These are phyloP conservation scores for Taurulus bubalis DNA, from an alignment of 2,113 vertebrate species.

Conservation along the genomic window DNA sequence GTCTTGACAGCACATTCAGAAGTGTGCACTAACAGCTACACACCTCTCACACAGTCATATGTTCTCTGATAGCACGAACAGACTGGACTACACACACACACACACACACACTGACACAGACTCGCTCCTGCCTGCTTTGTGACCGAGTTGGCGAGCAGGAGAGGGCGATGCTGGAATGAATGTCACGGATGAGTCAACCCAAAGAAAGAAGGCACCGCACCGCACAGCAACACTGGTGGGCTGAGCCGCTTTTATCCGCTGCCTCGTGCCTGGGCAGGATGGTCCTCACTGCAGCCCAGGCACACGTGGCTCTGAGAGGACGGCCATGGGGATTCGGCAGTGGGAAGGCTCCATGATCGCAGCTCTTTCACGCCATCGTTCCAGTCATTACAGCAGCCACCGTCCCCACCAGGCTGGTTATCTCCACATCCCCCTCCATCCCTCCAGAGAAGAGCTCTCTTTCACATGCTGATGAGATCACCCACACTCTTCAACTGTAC, in stretches of 20 bases:
- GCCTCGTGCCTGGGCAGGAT: conserved; percentile 24
- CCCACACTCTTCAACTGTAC: conserved; percentile 43
- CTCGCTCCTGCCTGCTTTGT: conserved; percentile 21
- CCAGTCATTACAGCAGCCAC: conserved; percentile 26
- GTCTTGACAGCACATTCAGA: conserved; percentile 3
- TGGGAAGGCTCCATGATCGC: not conserved
- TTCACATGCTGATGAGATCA: conserved; percentile 77
- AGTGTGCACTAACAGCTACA: conserved; percentile 9
- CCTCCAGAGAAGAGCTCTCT: conserved; percentile 53
- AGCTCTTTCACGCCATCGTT: conserved; percentile 30
- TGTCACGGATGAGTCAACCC: conserved; percentile 59
- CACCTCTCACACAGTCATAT: not conserved
- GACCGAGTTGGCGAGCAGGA: conserved; percentile 18
- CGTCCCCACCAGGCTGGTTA: conserved; percentile 32
- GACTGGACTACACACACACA: not conserved
- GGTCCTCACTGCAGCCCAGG: conserved; percentile 12
- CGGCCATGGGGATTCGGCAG: conserved; percentile 11
- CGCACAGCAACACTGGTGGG: conserved; percentile 28
- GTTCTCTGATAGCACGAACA: conserved; percentile 6
- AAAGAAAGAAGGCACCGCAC: conserved; percentile 25
- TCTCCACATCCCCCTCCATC: conserved; percentile 42
- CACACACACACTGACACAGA: conserved; percentile 4
- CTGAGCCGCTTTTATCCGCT: conserved; percentile 49
- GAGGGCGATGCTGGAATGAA: conserved; percentile 30
- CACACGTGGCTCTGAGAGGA: conserved; percentile 50